These are phyloP conservation scores for Percina caprodes DNA, from an alignment of 2,113 vertebrate genomes.

Conservation along the genomic window DNA sequence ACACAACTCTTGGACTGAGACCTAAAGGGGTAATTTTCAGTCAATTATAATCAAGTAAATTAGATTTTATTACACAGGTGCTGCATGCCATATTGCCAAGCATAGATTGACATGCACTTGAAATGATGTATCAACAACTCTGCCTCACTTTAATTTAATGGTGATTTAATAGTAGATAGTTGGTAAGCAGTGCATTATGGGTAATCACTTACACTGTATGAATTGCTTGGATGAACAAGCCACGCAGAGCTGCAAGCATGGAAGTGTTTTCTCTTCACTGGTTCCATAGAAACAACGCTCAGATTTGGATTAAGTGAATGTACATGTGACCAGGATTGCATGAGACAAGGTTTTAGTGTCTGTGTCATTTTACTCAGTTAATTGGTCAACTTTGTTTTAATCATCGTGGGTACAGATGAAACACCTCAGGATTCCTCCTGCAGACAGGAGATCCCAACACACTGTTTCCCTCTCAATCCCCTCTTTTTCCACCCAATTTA, in stretches of 20 bases:
- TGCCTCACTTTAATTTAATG: not conserved
- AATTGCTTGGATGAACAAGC: not conserved
- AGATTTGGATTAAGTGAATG: not conserved
- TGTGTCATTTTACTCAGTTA: not conserved
- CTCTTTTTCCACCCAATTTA: constrained; percentile 47
- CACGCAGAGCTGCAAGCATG: not conserved
- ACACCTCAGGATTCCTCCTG: constrained; percentile 15
- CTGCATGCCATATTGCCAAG: constrained; percentile 15
- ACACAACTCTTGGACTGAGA: not conserved
- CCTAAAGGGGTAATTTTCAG: not conserved
- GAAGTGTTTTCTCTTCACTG: not conserved
- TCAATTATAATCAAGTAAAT: not conserved
- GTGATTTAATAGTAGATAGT: constrained; percentile 9
- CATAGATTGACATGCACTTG: not conserved
- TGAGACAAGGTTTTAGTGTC: not conserved
- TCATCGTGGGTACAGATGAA: constrained; percentile 41
- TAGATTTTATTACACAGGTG: constrained; percentile 9
- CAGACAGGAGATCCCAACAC: constrained; percentile 30
- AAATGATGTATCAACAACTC: constrained; percentile 17
- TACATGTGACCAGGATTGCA: not conserved
- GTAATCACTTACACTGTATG: constrained; percentile 7
- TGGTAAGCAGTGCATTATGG: constrained; percentile 11
- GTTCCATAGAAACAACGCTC: not conserved
- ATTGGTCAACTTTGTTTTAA: constrained; percentile 42
- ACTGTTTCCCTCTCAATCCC: not conserved